Percentiles rank a stretch among this genome's conserved stretches.
phyloP scores from a whole-genome alignment of 2,888 invertebrate species.

The Eilema caniola region DNA sequence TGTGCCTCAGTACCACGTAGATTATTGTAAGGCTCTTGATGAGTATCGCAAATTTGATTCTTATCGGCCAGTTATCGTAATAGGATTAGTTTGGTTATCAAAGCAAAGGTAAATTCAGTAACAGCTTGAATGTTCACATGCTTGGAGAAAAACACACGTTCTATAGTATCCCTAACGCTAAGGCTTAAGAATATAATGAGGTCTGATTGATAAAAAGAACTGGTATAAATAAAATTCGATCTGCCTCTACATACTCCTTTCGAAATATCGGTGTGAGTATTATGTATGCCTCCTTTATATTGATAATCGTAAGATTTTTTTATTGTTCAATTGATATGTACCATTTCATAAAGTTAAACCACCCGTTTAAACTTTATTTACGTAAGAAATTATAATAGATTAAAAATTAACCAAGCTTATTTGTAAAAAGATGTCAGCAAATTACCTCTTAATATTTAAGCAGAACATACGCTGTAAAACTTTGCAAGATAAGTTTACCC shows the following conservation, averaged over 20 bases:
- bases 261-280: no score
- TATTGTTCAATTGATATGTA: no score
- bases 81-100: conserved; percentile 41
- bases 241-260: background rate
- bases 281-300: background rate
- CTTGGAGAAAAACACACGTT: conserved; percentile 10
- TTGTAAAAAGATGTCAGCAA: background rate
- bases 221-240: background rate
- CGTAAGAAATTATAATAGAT: background rate
- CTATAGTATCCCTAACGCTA: background rate
- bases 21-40: conserved; percentile 61
- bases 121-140: background rate
- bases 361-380: no score
- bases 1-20: conserved; percentile 64
- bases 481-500: conserved; percentile 35
- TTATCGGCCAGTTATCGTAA: conserved; percentile 46
- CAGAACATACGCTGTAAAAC: conserved; percentile 25
- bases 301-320: no score
- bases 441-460: conserved; percentile 13
- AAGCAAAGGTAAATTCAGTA: conserved; percentile 5
- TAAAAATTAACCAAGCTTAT: background rate
- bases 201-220: background rate
- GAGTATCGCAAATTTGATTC: conserved; percentile 49
- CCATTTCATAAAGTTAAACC: no score
- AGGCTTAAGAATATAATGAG: no score